Evolutionary conservation across 2,113 vertebrate species (phyloP).

Genomic region (Mesoclemmys tuberculata): DNA sequence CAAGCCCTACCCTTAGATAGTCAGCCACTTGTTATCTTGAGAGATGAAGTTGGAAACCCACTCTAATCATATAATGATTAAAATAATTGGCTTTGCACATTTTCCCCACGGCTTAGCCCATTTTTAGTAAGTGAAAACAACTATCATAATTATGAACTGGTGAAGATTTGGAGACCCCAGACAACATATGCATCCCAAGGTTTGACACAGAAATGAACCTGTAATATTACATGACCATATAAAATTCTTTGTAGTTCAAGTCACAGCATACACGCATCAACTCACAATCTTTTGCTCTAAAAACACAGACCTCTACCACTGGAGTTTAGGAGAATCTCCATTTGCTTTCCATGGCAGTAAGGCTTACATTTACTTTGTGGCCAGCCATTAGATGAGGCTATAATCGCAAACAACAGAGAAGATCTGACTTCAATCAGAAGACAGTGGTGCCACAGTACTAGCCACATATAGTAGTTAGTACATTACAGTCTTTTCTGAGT

Average conservation of each 20-base stretch:
- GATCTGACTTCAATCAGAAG: conserved; percentile 3
- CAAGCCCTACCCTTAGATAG: background rate
- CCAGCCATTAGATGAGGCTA: background rate
- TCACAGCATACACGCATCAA: background rate
- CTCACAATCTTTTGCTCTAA: background rate
- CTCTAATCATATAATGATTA: background rate
- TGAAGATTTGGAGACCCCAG: background rate
- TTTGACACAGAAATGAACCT: background rate
- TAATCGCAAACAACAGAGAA: background rate
- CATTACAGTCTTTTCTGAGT: background rate
- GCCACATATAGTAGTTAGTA: background rate
- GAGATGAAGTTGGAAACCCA: background rate
- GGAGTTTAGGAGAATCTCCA: background rate
- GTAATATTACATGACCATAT: background rate
- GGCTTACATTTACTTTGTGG: background rate
- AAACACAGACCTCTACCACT: background rate
- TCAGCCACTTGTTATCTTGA: background rate
- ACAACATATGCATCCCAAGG: background rate
- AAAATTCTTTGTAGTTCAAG: background rate
- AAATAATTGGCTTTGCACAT: background rate
- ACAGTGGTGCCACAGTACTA: background rate
- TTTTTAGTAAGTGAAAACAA: background rate
- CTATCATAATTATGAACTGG: background rate
- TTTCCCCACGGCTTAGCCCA: background rate
- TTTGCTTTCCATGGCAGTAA: background rate